phyloP scores from a whole-genome alignment of 2,888 invertebrate genomes.

The Drosophila diplacantha region DNA sequence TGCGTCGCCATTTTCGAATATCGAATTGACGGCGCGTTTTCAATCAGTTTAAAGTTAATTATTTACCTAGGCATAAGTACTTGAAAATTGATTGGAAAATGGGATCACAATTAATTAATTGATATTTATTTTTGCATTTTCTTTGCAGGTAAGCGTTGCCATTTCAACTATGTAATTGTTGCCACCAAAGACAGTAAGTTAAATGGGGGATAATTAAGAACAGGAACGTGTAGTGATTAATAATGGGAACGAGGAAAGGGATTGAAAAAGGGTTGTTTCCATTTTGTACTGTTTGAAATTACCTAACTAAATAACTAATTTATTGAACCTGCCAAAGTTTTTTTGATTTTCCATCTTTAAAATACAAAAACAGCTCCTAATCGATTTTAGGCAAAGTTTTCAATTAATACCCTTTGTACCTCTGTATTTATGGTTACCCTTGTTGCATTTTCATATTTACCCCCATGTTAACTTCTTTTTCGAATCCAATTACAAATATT shows the following conservation, averaged over 20 bases:
- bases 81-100: constrained; percentile 34
- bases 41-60: constrained; percentile 23
- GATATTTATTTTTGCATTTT: constrained; percentile 48
- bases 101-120: constrained; percentile 48
- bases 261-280: no score
- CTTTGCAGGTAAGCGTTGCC: constrained; percentile 62
- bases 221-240: background rate
- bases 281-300: background rate
- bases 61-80: constrained; percentile 42
- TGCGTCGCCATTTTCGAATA: constrained; percentile 38
- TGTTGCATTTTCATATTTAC: background rate
- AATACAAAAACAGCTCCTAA: background rate
- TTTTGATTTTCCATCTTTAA: background rate
- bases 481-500: constrained; percentile 2
- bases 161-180: constrained; percentile 1
- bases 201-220: constrained; percentile 6
- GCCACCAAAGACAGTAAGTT: constrained; percentile 25
- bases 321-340: background rate
- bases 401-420: background rate
- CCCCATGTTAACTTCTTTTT: background rate
- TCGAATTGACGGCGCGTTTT: constrained; percentile 19
- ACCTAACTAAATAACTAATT: no score
- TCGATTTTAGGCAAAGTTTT: background rate
- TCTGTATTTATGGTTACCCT: background rate
- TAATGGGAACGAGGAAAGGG: background rate